Base-by-base conservation (phyloP, 1,140 invertebrate species). In the Luehdorfia chinensis region DNA sequence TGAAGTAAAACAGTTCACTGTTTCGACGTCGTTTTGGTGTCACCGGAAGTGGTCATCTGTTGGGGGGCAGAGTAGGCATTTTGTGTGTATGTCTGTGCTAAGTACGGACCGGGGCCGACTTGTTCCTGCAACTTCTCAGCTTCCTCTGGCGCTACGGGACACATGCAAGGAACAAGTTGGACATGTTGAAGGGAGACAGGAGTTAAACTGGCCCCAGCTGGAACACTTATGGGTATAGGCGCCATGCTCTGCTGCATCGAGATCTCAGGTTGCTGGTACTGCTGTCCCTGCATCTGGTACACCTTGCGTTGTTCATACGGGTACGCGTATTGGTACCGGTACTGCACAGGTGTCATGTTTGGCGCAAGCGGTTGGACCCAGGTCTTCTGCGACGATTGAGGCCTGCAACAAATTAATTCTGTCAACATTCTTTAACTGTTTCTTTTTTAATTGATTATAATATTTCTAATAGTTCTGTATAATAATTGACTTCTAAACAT, bases 151-250 rank as follows among this genome's bases (percentile, higher is more conserved):
- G 87, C 79, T 0, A 88, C 85, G 4, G 88, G 88, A 56, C 88
- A 89, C 78, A 89, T 86, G 55, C 88, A 89, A 0, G 88, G 88
- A 1, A 89, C 88, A 1, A 89, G 56, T 51, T 89, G 87, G 0
- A 89, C 88, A 47, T 89, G 88, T 25, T 88, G 84, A 2, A 87
- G 65, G 0, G 86, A 83, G 1, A 87, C 87, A 0, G 87, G 87
- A 0, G 84, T 84, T 2, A 88, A 58, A 31, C 79, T 85, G n/a
- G 87, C 79, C 9, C 86, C 85, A 2, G 87, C 77, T 0, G 87
- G 87, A 0, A 88, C 77, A 48, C 83, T 87, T 34, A 88, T 88
- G 0, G 87, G 87, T 14, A 88, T 87, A 0, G 87, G 85, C 1
- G 70, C 66, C 47, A 81, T 55, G 47, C 61, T 76, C 36, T 74